Conservation (phyloP, 1,140 invertebrate species). For the Agrypnia vestita region DNA sequence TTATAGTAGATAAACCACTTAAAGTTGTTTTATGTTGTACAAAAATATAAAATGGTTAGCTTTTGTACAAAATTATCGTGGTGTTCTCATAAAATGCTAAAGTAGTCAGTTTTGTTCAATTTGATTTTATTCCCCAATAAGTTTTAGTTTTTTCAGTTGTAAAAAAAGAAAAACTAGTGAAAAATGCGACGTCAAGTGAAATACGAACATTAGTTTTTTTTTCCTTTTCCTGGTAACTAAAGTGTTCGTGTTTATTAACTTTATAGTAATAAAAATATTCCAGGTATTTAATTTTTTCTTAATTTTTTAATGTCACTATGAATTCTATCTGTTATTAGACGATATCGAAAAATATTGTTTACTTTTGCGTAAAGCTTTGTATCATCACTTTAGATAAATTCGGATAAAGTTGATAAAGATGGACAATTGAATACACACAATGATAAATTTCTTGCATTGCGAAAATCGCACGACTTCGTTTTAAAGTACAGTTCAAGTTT, state of each 20-base stretch:
- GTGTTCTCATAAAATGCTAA: not conserved
- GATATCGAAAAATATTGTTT: no score
- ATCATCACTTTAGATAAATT: no score
- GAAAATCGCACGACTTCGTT: constrained; percentile 10
- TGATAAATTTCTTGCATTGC: not conserved
- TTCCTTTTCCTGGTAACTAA: no score
- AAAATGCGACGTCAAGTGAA: not conserved
- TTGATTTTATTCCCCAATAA: constrained; percentile 28
- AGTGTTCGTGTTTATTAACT: no score
- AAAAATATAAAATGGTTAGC: not conserved
- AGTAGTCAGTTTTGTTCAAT: not conserved
- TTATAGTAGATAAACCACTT: not conserved
- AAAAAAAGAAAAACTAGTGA: constrained; percentile 12
- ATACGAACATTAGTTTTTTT: not conserved
- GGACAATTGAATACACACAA: no score
- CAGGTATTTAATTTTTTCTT: no score
- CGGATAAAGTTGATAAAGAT: no score
- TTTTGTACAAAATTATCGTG: not conserved
- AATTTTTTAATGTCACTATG: no score
- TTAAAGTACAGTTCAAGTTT: constrained; percentile 16
- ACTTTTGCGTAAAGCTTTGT: no score
- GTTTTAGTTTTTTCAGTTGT: constrained; percentile 8
- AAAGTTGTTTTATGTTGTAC: not conserved
- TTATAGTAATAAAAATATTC: no score
- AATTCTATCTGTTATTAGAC: no score